phyloP scores from a whole-genome alignment of 2,113 vertebrate species.

The Podarcis muralis region DNA sequence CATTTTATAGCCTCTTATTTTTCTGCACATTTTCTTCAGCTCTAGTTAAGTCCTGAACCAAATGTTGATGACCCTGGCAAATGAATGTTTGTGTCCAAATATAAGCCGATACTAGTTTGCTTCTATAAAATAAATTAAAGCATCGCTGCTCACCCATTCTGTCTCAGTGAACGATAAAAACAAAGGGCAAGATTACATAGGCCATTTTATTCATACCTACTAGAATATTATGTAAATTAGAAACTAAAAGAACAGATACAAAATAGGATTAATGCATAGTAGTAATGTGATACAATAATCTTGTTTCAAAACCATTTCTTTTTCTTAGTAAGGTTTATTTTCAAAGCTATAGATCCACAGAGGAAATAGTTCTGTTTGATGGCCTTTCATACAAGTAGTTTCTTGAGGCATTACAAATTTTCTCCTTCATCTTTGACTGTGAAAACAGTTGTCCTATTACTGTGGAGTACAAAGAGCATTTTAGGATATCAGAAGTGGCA shows the following conservation, averaged over 20 bases:
- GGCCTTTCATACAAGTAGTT: neutral
- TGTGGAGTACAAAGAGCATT: neutral
- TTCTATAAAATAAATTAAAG: neutral
- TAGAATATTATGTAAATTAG: neutral
- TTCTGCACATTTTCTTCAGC: neutral
- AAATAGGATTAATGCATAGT: neutral
- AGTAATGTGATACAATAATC: neutral
- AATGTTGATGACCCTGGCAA: neutral
- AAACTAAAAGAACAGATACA: neutral
- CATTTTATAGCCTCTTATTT: neutral
- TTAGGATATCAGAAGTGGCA: neutral
- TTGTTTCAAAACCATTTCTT: neutral
- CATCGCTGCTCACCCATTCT: neutral
- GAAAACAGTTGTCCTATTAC: fast-evolving
- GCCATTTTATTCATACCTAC: neutral
- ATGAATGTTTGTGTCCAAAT: neutral
- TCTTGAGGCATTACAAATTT: fast-evolving
- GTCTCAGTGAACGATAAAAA: neutral
- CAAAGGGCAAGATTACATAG: neutral
- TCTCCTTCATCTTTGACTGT: neutral
- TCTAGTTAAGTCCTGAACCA: neutral
- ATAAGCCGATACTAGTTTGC: neutral
- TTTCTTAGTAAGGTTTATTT: neutral
- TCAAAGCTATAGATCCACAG: neutral
- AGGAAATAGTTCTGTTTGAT: fast-evolving